Conservation (phyloP, 2,888 invertebrate species). For the Dascillus cervinus region DNA sequence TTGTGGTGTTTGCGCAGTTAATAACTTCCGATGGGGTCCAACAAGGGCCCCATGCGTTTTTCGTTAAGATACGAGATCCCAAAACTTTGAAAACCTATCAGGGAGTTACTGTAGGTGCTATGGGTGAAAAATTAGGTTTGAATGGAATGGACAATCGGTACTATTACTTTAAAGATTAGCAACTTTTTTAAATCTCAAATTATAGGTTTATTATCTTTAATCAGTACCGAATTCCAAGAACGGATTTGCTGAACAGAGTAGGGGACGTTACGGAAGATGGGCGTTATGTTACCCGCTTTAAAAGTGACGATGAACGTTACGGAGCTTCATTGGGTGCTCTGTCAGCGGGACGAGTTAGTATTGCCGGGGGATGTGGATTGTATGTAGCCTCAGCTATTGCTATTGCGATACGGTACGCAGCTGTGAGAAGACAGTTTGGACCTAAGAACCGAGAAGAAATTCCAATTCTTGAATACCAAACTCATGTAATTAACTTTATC, state of each 20-base stretch:
- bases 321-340: too few relatives aligned
- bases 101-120: slow-evolving; percentile 81
- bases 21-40: slow-evolving; percentile 68
- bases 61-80: slow-evolving; percentile 80
- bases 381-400: slow-evolving; percentile 66
- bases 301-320: slow-evolving; percentile 75
- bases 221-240: too few relatives aligned
- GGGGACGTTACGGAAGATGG: slow-evolving; percentile 84
- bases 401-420: slow-evolving; percentile 85
- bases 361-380: slow-evolving; percentile 53
- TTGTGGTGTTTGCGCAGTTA: slow-evolving; percentile 81
- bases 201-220: slow-evolving; percentile 70
- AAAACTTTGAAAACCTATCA: slow-evolving; percentile 62
- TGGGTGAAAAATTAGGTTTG: slow-evolving; percentile 86
- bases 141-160: slow-evolving; percentile 94
- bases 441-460: slow-evolving; percentile 62
- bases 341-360: slow-evolving; percentile 74
- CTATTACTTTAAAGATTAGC: too few relatives aligned
- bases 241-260: slow-evolving; percentile 71
- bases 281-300: slow-evolving; percentile 69
- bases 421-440: slow-evolving; percentile 81
- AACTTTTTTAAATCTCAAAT: too few relatives aligned
- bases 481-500: slow-evolving; percentile 57
- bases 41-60: slow-evolving; percentile 81
- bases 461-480: slow-evolving; percentile 85